Percentiles rank a stretch among this genome's conserved stretches.
Evolutionary conservation across 1,140 invertebrate genomes (phyloP).

Genomic region (Drosophila persimilis): DNA sequence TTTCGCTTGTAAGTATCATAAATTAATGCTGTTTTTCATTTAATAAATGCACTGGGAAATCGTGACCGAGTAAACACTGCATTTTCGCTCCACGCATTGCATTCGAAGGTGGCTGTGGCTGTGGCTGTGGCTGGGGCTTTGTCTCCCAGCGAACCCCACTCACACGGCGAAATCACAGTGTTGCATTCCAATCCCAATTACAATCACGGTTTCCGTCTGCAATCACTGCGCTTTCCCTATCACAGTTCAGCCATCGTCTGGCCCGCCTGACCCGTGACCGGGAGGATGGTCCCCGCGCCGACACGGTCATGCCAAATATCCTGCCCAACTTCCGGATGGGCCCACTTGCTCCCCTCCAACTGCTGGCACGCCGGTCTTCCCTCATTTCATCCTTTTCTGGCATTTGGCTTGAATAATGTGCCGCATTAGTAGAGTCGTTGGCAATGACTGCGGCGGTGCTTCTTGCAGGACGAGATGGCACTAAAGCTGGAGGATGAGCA

Average conservation of each 20-base stretch:
- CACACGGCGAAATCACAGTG: slow-evolving; percentile 8
- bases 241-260: slow-evolving; percentile 6
- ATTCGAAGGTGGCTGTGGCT: too few relatives aligned
- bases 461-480: too few relatives aligned
- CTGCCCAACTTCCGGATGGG: slow-evolving; percentile 3
- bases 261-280: slow-evolving; percentile 8
- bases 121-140: too few relatives aligned
- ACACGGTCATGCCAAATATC: background rate
- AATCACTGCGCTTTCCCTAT: slow-evolving; percentile 20
- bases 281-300: background rate
- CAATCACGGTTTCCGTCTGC: slow-evolving; percentile 34
- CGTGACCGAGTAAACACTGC: too few relatives aligned
- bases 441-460: too few relatives aligned
- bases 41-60: too few relatives aligned
- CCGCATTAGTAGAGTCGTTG: slow-evolving; percentile 55
- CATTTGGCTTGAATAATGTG: slow-evolving; percentile 73
- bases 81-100: too few relatives aligned
- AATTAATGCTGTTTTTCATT: too few relatives aligned
- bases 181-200: slow-evolving; percentile 33
- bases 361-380: background rate
- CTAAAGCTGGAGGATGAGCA: too few relatives aligned
- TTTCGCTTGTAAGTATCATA: too few relatives aligned
- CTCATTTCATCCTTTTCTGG: background rate
- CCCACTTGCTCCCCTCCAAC: background rate
- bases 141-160: background rate